Evolutionary conservation across 2,113 vertebrate species (phyloP).

Genomic region (Sprattus sprattus): DNA sequence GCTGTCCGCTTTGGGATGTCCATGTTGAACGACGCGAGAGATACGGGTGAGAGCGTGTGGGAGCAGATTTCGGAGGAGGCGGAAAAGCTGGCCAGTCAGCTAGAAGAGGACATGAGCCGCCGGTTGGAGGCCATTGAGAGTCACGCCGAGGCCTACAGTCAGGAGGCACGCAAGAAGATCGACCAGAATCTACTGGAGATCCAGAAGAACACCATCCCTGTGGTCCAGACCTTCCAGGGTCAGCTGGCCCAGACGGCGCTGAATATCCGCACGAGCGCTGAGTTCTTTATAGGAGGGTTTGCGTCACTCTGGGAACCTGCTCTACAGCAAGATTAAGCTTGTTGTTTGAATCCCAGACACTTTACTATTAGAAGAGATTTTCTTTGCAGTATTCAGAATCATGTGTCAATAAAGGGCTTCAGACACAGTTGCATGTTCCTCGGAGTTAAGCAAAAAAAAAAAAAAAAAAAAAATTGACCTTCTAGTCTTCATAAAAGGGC

Average conservation of each 20-base stretch:
- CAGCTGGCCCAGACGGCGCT: neutral
- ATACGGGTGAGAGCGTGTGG: neutral
- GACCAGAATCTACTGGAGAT: constrained; percentile 17
- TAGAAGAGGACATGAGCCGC: neutral
- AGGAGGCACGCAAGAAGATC: neutral
- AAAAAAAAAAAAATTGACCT: too few relatives aligned
- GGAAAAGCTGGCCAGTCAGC: neutral
- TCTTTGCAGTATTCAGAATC: too few relatives aligned
- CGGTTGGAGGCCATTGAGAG: constrained; percentile 4
- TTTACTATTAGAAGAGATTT: too few relatives aligned
- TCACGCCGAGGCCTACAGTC: neutral
- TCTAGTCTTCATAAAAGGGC: too few relatives aligned
- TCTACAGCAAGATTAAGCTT: neutral
- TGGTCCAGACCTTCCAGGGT: neutral
- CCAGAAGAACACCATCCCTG: neutral
- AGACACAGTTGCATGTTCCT: too few relatives aligned
- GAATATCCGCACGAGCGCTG: neutral
- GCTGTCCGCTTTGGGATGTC: neutral
- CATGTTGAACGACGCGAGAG: neutral
- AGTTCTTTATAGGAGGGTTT: neutral
- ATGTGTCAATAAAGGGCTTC: neutral
- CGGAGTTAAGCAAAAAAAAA: too few relatives aligned
- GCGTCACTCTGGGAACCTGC: neutral
- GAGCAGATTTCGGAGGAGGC: neutral
- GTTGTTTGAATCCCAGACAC: neutral